Evolutionary conservation across 2,113 vertebrate species (phyloP), one percentile per base, ranked within the genome.

Genomic region (Rhinolophus ferrumequinum): DNA sequence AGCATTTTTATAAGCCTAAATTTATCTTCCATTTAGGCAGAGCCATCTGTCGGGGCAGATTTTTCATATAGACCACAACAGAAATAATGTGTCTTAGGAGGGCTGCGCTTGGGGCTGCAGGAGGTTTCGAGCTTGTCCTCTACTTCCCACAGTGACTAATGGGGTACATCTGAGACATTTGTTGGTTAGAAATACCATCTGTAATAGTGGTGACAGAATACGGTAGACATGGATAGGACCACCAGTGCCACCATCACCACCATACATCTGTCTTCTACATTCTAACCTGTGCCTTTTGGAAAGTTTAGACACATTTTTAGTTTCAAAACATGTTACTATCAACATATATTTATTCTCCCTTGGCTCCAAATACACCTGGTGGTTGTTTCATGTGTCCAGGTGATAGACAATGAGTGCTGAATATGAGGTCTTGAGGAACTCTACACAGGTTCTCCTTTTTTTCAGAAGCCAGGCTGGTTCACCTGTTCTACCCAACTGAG

Each of bases 31-130:
- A 60, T 44, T 95, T 81, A 67, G 60, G 58, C 66, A 88, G 15
- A 91, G 66, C 62, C 90, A 92, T 90, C 70, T 94, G 73, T 75
- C 52, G 35, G 81, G 60, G 88, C 72, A 94, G 76, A 80, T 73
- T 77, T 88, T 26, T 30, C 67, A 89, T 82, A 91, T 19, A 35
- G 79, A 85, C 82, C 92, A 69, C 81, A 90, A 62, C 30, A 96
- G 73, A 93, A 86, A 89, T 52, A 70, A 88, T 76, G 52, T 35
- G 28, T 56, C 24, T 88, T 38, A 35, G 33, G 54, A 73, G 19
- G 28, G 33, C 77, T 52, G 16, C n/a, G 44, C 41, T 85, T n/a
- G 0, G 47, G 60, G 35, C 28, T 92, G 47, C 76, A 90, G 50
- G 77, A 64, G 66, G 30, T 54, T 95, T 75, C 21, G 2, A 82